phyloP scores from a whole-genome alignment of 2,113 vertebrate genomes.

The Sylvia atricapilla region DNA sequence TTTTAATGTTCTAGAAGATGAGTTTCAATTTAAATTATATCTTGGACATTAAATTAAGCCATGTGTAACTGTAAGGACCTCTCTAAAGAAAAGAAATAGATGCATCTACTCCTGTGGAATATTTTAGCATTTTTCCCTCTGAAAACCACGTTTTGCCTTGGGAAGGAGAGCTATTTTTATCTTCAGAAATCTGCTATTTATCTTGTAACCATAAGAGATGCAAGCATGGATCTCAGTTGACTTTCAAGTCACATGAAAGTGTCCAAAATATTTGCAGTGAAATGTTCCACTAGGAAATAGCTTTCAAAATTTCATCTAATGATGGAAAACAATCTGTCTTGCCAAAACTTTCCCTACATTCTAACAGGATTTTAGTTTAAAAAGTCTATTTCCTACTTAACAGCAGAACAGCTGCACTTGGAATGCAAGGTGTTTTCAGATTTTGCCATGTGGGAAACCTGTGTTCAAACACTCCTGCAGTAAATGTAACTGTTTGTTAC shows the following conservation, averaged over 20 bases:
- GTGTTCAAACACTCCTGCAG: not conserved
- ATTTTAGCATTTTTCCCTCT: not conserved
- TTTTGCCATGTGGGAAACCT: not conserved
- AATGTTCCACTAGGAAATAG: constrained; percentile 3
- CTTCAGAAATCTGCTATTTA: constrained; percentile 1
- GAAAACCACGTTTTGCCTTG: not conserved
- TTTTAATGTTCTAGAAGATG: not conserved
- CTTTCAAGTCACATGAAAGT: constrained; percentile 4
- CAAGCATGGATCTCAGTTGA: not conserved
- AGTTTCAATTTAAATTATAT: not conserved
- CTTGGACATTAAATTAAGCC: not conserved
- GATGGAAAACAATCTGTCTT: not conserved
- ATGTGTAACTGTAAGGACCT: not conserved
- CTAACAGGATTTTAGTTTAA: not conserved
- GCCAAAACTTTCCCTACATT: not conserved
- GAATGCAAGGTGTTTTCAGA: not conserved
- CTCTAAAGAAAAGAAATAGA: not conserved
- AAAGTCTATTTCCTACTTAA: not conserved
- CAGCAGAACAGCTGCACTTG: not conserved
- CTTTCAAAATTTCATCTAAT: not conserved
- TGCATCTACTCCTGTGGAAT: not conserved
- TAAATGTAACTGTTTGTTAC: not conserved
- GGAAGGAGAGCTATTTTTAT: not conserved
- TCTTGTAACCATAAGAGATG: not conserved
- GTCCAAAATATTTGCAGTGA: not conserved